Percentiles rank a stretch among this genome's conserved stretches.
Evolutionary conservation across 1,140 invertebrate species (phyloP).

Genomic region (Dufourea novaeangliae): DNA sequence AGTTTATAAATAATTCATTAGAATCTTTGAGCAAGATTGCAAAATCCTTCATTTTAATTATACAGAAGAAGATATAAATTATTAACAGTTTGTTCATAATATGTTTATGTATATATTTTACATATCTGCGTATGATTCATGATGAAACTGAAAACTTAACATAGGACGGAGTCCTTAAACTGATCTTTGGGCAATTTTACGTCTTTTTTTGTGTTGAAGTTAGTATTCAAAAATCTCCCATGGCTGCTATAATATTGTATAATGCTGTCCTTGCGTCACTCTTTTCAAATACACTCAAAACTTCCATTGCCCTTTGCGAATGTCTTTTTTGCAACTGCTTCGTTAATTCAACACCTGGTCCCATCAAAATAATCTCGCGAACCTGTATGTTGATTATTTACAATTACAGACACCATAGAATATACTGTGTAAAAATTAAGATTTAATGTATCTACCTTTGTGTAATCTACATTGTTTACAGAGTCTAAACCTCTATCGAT

Average conservation of each 20-base stretch:
- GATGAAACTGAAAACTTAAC: constrained; percentile 38
- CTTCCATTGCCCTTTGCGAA: constrained; percentile 87
- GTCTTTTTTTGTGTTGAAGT: constrained; percentile 84
- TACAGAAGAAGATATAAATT: constrained; percentile 5
- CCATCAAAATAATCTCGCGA: constrained; percentile 83
- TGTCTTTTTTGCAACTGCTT: constrained; percentile 89
- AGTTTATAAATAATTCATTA: background rate
- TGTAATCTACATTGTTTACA: constrained; percentile 89
- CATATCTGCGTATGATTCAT: background rate
- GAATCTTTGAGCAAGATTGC: background rate
- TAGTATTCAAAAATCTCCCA: constrained; percentile 86
- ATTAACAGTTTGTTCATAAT: background rate
- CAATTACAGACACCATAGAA: constrained; percentile 27
- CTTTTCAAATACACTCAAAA: constrained; percentile 87
- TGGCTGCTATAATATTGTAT: constrained; percentile 90
- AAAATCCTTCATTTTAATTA: background rate
- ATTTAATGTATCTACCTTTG: constrained; percentile 78
- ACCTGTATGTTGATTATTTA: constrained; percentile 81
- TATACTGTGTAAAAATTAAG: constrained; percentile 52
- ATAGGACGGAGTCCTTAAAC: constrained; percentile 53
- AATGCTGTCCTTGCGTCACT: constrained; percentile 89
- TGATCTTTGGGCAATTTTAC: constrained; percentile 41
- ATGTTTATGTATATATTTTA: constrained; percentile 29
- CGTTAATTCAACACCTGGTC: constrained; percentile 88
- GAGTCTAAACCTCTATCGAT: constrained; percentile 88